Conservation (phyloP, 2,888 invertebrate genomes). For the Heliothis peltigera region DNA sequence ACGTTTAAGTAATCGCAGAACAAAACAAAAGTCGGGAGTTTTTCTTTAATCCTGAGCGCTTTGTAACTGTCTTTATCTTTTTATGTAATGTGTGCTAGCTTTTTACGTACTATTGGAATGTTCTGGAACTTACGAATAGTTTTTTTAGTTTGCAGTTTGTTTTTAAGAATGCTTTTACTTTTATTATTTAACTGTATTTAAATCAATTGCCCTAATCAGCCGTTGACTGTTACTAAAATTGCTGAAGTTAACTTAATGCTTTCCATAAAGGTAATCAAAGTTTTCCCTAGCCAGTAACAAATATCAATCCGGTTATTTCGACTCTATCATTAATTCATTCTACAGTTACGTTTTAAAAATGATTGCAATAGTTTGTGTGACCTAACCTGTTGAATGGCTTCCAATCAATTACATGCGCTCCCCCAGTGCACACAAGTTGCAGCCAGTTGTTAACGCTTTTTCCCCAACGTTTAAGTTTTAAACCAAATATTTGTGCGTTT, state of each 20-base stretch:
- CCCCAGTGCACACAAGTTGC: slow-evolving; percentile 32
- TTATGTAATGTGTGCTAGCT: slow-evolving; percentile 28
- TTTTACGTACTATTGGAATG: slow-evolving; percentile 13
- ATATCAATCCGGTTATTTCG: background rate
- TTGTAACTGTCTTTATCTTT: slow-evolving; percentile 55
- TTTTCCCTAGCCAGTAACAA: background rate
- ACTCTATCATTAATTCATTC: no score
- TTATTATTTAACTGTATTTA: no score
- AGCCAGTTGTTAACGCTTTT: slow-evolving; percentile 23
- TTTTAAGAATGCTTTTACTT: no score
- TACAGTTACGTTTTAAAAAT: background rate
- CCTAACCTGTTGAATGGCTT: slow-evolving; percentile 52
- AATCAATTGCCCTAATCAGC: no score
- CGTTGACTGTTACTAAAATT: no score
- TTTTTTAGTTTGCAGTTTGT: slow-evolving; percentile 6
- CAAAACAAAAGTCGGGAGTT: slow-evolving; percentile 45
- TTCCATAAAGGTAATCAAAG: background rate
- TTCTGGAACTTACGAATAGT: slow-evolving; percentile 14
- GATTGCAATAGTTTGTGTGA: slow-evolving; percentile 19
- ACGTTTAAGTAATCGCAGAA: slow-evolving; percentile 58
- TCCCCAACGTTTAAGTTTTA: slow-evolving; percentile 31
- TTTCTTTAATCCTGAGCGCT: slow-evolving; percentile 53
- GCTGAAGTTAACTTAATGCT: background rate
- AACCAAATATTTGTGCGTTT: slow-evolving; percentile 47
- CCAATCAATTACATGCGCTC: slow-evolving; percentile 48